Conservation (phyloP, 2,113 vertebrate species). For the Cyphomyrus discorhynchus region DNA sequence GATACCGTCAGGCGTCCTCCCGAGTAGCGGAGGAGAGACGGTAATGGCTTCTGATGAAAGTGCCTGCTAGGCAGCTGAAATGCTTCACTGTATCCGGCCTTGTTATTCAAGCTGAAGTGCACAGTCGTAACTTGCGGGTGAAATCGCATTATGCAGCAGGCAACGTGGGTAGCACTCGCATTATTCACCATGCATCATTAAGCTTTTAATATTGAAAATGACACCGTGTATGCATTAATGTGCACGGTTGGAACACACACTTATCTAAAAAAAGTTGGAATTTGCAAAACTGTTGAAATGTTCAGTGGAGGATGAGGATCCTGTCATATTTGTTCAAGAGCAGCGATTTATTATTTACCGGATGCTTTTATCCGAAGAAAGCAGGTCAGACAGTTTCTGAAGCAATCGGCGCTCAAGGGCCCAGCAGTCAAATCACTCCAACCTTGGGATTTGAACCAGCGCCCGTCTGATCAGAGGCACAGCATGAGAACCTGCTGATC, state of each 20-base stretch:
- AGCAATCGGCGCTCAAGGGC: not conserved
- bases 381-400: not conserved
- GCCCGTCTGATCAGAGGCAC: not conserved
- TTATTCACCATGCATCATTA: not conserved
- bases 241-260: not conserved
- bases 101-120: not conserved
- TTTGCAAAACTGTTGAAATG: not conserved
- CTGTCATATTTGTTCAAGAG: not conserved
- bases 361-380: not conserved
- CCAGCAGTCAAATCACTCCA: not conserved
- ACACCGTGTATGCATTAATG: not conserved
- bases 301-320: not conserved
- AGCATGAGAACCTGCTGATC: not conserved
- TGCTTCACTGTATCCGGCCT: not conserved
- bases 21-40: not conserved
- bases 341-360: not conserved
- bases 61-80: not conserved
- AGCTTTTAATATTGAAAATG: not conserved
- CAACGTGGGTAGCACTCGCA: not conserved
- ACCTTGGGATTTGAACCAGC: not conserved
- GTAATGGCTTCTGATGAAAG: not conserved
- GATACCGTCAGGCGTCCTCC: not conserved
- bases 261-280: not conserved
- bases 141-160: not conserved
- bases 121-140: not conserved